Base-by-base conservation (phyloP, 2,888 invertebrate species). In the Dyspetes luteomarginatus region DNA sequence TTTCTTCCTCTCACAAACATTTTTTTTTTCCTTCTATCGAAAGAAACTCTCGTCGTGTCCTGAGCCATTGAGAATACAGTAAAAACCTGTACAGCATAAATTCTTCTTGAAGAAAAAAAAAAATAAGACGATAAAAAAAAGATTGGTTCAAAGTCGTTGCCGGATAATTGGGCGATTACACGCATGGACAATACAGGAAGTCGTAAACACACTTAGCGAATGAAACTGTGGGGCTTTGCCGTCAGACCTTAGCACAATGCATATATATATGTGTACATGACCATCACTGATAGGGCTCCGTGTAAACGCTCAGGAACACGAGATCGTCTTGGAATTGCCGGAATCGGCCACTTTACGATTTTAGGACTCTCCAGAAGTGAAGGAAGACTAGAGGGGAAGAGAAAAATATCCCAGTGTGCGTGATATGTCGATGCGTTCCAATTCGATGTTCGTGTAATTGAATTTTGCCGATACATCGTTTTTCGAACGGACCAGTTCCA, bases 121-220 rank as follows among this genome's bases (percentile, higher is more conserved):
- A 55, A 55, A 56, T 19, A 12, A 45, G 12, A 26, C 24, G 56
- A 56, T 65, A 55, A 71, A 50, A 50, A 55, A 30, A 24, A 58
- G 30, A 77, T 84, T 75, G 45, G 65, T 72, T 80, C 56, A 71
- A 74, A 65, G 83, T 79, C 83, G 81, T 79, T 77, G 68, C 50
- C 56, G 72, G 72, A 79, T 84, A 84, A 84, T 84, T 82, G 77
- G 73, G 55, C 75, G 72, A 84, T 84, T 83, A 79, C 79, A 77
- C 74, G 71, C 67, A 71, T 64, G 74, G 83, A 78, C 77, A 68
- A 83, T 82, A 77, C 83, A 78, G 84, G 83, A 84, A 84, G 83
- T 83, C 77, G 78, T 83, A 83, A 84, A 84, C 79, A 79, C 75
- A 75, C 75, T 75, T 83, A 82, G 82, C 71, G 79, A 75, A 83